These are phyloP conservation scores for Aphaenogaster rudis DNA, from an alignment of 1,140 invertebrate genomes.

Conservation along the genomic window DNA sequence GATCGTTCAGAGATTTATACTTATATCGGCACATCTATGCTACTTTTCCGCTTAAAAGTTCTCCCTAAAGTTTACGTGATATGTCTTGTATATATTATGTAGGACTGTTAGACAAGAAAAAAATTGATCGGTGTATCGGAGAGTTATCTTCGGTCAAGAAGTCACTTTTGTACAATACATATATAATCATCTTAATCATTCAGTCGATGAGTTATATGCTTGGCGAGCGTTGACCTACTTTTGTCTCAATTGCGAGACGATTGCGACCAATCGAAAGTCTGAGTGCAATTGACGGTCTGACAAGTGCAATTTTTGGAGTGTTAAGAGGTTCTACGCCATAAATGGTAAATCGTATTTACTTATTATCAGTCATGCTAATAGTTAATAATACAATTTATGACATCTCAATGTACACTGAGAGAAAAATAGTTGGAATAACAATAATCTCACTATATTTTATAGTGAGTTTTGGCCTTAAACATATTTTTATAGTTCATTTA, in stretches of 20 bases:
- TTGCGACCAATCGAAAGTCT: neutral
- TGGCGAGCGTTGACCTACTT: neutral
- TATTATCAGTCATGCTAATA: neutral
- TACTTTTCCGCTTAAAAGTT: neutral
- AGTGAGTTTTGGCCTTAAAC: too few species aligned
- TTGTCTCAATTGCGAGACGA: slow-evolving; percentile 12
- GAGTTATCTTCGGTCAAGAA: neutral
- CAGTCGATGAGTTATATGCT: slow-evolving; percentile 10
- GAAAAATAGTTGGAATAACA: too few species aligned
- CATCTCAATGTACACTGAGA: too few species aligned
- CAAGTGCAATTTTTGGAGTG: neutral
- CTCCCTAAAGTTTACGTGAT: neutral
- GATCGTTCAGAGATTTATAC: neutral
- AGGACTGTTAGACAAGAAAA: neutral
- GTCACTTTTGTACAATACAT: neutral
- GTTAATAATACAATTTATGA: neutral
- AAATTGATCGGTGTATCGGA: neutral
- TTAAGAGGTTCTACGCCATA: too few species aligned
- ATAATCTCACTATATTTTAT: too few species aligned
- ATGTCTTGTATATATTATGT: neutral
- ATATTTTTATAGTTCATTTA: too few species aligned
- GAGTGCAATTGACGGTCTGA: neutral
- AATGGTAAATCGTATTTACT: neutral
- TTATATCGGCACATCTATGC: neutral
- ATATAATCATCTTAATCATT: neutral